Base-by-base conservation (phyloP, 2,113 vertebrate species). In the Nibea albiflora region DNA sequence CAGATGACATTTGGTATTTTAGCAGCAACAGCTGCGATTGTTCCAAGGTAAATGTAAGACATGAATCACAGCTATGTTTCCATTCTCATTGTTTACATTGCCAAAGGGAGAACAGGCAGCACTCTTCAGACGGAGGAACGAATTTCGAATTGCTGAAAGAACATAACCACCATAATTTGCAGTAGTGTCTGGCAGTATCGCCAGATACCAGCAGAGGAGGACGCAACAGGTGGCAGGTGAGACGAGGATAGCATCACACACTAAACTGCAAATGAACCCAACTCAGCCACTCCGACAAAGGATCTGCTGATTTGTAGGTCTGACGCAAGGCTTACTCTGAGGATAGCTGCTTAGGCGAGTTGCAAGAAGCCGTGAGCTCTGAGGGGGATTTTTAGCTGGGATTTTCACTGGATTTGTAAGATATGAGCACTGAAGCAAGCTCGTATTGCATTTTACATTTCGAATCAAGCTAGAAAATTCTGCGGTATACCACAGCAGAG, bases 21-120 rank as follows among this genome's bases (percentile, higher is more conserved):
- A 64, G 31, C 56, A 64, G 60, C 64, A 49, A 67, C 88, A 88
- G 83, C 86, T 90, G 84, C 77, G 62, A 80, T 88, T 87, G 84
- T 88, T 81, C 44, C 44, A 14, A 12, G 0, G 69, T 44, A 60
- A 68, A 56, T 78, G 71, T 50, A 20, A 35, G 31, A 22, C 70
- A 85, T 56, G 19, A 90, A 81, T 10, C 73, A 61, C 85, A 89
- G 88, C 80, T 89, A 79, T 80, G 85, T 66, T 90, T 72, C 52
- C 46, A 61, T 42, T 68, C 77, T 67, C 57, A 78, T 84, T 88
- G 83, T 89, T 89, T 42, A 49, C 71, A 89, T 53, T 71, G 85
- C 84, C 87, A 57, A 54, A 70, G 81, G 86, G 74, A 75, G 74
- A 17, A 66, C 28, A 60, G 17, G 54, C 44, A 80, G 52, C 61